Evolutionary conservation across 2,888 invertebrate species (phyloP).

Genomic region (Lutraria lutraria): DNA sequence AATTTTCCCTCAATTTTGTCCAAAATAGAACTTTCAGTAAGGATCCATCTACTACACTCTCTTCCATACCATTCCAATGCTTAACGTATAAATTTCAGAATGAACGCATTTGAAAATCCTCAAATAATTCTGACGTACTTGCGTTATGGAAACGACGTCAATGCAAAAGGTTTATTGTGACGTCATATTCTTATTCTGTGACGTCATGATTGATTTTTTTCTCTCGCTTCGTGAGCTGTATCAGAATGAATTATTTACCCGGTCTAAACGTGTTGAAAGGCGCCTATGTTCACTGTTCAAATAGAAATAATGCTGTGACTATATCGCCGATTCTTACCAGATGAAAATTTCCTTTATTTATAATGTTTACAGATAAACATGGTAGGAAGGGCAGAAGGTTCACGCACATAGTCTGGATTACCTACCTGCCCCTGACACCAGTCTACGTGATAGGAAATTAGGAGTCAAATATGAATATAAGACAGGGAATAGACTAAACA

Average conservation of each 20-base stretch:
- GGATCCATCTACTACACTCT: background rate
- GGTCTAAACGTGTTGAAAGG: background rate
- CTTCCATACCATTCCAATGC: background rate
- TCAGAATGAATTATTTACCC: no score
- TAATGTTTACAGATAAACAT: no score
- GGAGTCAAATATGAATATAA: no score
- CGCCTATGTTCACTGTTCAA: background rate
- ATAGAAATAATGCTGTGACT: no score
- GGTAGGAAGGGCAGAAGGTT: no score
- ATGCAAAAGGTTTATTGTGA: background rate
- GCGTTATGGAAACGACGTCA: constrained; percentile 6
- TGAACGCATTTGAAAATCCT: background rate
- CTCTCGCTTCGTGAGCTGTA: background rate
- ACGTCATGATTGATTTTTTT: background rate
- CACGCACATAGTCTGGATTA: no score
- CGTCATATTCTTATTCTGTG: background rate
- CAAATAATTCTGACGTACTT: background rate
- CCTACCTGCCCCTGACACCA: no score
- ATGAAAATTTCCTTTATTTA: no score
- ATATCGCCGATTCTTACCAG: no score
- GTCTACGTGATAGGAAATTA: no score
- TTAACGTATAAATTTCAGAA: background rate
- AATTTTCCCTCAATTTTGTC: constrained; percentile 36
- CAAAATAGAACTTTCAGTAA: constrained; percentile 33
- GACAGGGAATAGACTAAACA: no score